Base-by-base conservation (phyloP, 2,888 invertebrate genomes). In the Ptilodon capucinus region DNA sequence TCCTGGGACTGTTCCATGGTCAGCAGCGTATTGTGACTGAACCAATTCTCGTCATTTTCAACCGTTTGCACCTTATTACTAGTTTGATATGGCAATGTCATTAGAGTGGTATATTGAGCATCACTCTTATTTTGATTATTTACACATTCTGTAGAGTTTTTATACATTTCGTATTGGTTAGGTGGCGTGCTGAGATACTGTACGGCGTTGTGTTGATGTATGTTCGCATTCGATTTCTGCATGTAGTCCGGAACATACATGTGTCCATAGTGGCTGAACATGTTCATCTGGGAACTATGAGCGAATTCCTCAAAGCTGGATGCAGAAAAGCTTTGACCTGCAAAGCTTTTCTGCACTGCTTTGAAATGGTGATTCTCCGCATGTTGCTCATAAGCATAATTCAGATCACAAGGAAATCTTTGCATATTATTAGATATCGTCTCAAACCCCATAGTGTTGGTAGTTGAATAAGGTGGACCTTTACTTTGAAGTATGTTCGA, bases 21-120 rank as follows among this genome's bases (percentile, higher is more conserved):
- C 54, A 87, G 55, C 35, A 89, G 64, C 23, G 85, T 86, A 56
- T 82, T 88, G 59, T 90, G 89, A 76, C 89, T 89, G 67, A 84
- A 90, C 90, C 91, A 91, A 57, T 89, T 90, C 57, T 91, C 88
- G 58, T 89, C 87, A 65, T 90, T 92, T 55, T 92, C 92, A 68
- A 91, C 88, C 23, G 86, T 79, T 66, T 96, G 95, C 64, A 95
- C 88, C 84, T 95, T 94, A 84, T 92, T 94, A 74, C 92, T 92
- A 83, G 78, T 79, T 74, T 92, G 92, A 83, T 93, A 92, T 84
- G 91, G 85, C 61, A 94, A 92, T 47, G 94, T 92, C 84, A 93
- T 94, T 69, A 95, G 84, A 73, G 93, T 94, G 34, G 94, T 94
- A 79, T 95, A 95, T 61, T 86, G 80, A 66, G 94, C 92, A 42